Evolutionary conservation across 2,888 invertebrate genomes (phyloP).

Genomic region (Melitaea athalia): DNA sequence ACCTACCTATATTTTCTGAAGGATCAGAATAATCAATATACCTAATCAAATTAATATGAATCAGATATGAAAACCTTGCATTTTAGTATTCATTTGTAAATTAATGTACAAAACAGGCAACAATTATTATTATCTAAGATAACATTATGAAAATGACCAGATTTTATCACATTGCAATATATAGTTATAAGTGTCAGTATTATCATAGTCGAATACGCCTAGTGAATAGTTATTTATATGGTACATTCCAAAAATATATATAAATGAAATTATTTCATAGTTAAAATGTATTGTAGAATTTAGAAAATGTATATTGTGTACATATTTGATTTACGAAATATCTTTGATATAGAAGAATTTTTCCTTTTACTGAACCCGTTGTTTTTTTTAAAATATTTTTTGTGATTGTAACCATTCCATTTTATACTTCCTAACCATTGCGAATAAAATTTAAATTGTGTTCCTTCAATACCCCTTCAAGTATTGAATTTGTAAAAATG

Average conservation of each 20-base stretch:
- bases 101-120: slow-evolving; percentile 69
- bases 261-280: slow-evolving; percentile 47
- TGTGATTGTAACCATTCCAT: neutral
- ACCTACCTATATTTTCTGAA: neutral
- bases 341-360: slow-evolving; percentile 13
- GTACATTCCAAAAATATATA: slow-evolving; percentile 70
- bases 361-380: slow-evolving; percentile 3
- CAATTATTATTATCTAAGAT: slow-evolving; percentile 54
- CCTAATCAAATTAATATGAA: neutral
- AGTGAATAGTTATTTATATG: slow-evolving; percentile 70
- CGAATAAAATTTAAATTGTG: neutral
- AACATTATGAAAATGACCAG: slow-evolving; percentile 75
- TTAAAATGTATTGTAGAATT: slow-evolving; percentile 37
- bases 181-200: slow-evolving; percentile 78
- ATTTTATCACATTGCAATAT: slow-evolving; percentile 82
- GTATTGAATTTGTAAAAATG: slow-evolving; percentile 47
- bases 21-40: neutral
- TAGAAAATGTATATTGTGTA: slow-evolving; percentile 67
- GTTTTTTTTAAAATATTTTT: slow-evolving; percentile 11
- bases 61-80: slow-evolving; percentile 55
- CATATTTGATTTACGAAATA: slow-evolving; percentile 46
- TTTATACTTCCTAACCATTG: slow-evolving; percentile 17
- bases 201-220: slow-evolving; percentile 75
- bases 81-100: slow-evolving; percentile 61
- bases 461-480: slow-evolving; percentile 1